A percentile compares a stretch with the other conserved stretches of the same genome.
These are phyloP conservation scores for Lampris megalopsis DNA, from an alignment of 2,113 vertebrate genomes.

Conservation along the genomic window DNA sequence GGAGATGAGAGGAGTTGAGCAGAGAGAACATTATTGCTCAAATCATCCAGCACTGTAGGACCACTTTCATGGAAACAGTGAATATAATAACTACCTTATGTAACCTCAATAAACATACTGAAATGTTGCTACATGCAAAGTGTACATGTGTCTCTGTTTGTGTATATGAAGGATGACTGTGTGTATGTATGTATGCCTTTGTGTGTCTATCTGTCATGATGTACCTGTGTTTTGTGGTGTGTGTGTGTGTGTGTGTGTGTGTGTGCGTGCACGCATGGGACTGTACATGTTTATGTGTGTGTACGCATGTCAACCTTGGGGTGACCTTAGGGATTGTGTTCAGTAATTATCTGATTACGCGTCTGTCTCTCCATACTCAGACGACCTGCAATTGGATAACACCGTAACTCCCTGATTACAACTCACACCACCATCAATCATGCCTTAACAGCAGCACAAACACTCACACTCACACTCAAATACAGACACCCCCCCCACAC, in stretches of 20 bases:
- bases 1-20: conserved; percentile 5
- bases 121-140: conserved; percentile 1
- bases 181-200: not conserved
- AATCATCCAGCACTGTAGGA: conserved; percentile 1
- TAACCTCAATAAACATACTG: not conserved
- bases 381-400: conserved; percentile 67
- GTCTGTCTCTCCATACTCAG: conserved; percentile 54
- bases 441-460: conserved; percentile 45
- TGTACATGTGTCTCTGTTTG: not conserved
- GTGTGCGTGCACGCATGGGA: not conserved
- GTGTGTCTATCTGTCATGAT: not conserved
- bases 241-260: conserved; percentile 1
- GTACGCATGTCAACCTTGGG: conserved; percentile 53
- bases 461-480: conserved; percentile 11
- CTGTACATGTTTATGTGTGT: not conserved
- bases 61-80: not conserved
- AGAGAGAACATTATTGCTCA: not conserved
- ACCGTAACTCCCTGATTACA: conserved; percentile 67
- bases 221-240: not conserved
- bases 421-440: conserved; percentile 68
- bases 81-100: not conserved
- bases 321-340: conserved; percentile 66
- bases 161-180: not conserved
- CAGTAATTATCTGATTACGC: conserved; percentile 77
- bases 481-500: conserved; percentile 1